Evolutionary conservation across 2,113 vertebrate genomes (phyloP), one percentile per base, ranked within the genome.

Genomic region (Alaudala cheleensis): DNA sequence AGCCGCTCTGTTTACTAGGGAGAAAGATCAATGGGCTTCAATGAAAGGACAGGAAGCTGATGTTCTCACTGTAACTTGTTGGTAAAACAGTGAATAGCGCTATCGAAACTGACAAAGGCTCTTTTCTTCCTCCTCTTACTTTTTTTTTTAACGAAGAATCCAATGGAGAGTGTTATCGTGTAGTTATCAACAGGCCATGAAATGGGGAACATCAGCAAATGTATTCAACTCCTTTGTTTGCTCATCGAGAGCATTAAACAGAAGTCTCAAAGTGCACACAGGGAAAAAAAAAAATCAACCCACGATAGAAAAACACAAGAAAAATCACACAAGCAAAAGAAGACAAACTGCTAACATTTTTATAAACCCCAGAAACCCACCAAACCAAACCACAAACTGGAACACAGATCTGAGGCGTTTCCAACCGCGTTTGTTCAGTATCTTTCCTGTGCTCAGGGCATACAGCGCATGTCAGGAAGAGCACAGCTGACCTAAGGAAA

Each of bases 41-140:
- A 71, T 97, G 96, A 98, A 98, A 98, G 95, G 95, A 92, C 97
- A 97, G 98, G 97, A 97, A 97, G 97, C 95, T 85, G 87, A 94
- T 96, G 93, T 87, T 96, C 97, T 94, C 81, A 66, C 88, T 96
- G 95, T 94, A 94, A 88, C 96, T 97, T 97, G 97, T 95, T 95
- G 94, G 96, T 95, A 85, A 93, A 72, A 60, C 69, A 79, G 84
- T 91, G 94, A 97, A 95, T 97, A 94, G 95, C 88, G 91, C 77
- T 71, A 93, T 94, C 69, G 2, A 95, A 57, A 88, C 84, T 88
- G 89, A 97, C 95, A 97, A 96, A 97, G 86, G 81, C 42, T 90
- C 88, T 71, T 95, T 94, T 91, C 79, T 78, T 9, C 10, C 44
- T 47, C 47, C 37, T 72, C 86, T 56, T 87, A 37, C 57, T 92